phyloP scores from a whole-genome alignment of 2,113 vertebrate species.

The Gasterosteus nipponicus region DNA sequence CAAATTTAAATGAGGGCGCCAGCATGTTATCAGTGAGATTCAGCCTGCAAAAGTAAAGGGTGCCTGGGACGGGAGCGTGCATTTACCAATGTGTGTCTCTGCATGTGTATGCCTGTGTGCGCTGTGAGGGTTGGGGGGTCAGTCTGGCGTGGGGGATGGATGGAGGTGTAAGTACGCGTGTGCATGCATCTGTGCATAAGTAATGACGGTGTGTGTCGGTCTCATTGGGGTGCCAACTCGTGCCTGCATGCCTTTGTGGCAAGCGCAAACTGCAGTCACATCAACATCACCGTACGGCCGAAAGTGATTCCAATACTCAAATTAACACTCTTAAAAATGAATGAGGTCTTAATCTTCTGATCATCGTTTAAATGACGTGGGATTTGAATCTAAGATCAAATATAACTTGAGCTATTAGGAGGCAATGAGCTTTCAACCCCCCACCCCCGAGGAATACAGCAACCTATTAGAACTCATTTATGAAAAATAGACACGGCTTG shows the following conservation, averaged over 20 bases:
- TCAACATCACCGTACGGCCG: constrained; percentile 19
- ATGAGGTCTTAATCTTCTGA: constrained; percentile 59
- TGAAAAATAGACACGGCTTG: constrained; percentile 37
- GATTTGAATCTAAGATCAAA: constrained; percentile 73
- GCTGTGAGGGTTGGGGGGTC: constrained; percentile 59
- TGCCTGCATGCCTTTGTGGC: constrained; percentile 42
- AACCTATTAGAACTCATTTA: constrained; percentile 52
- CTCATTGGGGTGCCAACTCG: constrained; percentile 24
- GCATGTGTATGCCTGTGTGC: constrained; percentile 50
- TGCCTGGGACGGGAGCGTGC: constrained; percentile 73
- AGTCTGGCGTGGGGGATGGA: constrained; percentile 46
- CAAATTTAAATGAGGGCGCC: constrained; percentile 99
- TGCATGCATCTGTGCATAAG: constrained; percentile 49
- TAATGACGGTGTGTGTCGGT: constrained; percentile 31
- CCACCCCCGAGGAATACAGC: constrained; percentile 53
- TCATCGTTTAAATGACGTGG: constrained; percentile 67
- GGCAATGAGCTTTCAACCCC: constrained; percentile 52
- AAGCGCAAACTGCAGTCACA: constrained; percentile 26
- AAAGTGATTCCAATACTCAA: constrained; percentile 60
- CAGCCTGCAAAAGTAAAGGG: constrained; percentile 93
- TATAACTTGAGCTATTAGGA: constrained; percentile 67
- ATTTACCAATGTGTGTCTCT: constrained; percentile 53
- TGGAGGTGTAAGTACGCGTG: constrained; percentile 50
- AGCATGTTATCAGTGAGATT: constrained; percentile 99
- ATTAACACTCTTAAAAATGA: constrained; percentile 63